These are phyloP conservation scores for Lasius fuliginosus DNA, from an alignment of 2,888 invertebrate genomes.

Conservation along the genomic window DNA sequence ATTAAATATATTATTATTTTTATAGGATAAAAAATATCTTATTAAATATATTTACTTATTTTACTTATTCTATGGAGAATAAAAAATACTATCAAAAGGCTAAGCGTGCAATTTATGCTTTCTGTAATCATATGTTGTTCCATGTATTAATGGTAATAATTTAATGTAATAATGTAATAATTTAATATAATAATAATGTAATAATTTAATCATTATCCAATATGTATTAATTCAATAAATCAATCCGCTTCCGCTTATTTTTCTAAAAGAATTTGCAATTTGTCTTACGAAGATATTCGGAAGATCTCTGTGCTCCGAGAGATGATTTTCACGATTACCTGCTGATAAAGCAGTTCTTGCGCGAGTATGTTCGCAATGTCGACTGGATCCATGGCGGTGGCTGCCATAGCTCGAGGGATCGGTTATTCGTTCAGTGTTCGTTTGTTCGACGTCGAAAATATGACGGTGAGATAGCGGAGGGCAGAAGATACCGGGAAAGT, in stretches of 20 bases:
- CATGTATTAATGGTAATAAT: not conserved
- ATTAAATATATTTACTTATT: too few species aligned
- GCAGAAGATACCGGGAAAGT: not conserved
- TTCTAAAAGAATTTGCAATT: not conserved
- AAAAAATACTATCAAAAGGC: not conserved
- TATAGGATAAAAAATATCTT: too few species aligned
- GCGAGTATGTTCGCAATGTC: conserved; percentile 95
- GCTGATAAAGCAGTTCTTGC: conserved; percentile 94
- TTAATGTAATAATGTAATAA: not conserved
- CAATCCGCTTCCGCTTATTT: not conserved
- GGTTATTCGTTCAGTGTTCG: conserved; percentile 76
- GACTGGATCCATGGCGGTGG: conserved; percentile 91
- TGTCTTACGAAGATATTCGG: not conserved
- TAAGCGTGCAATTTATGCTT: not conserved
- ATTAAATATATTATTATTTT: too few species aligned
- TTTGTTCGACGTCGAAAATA: conserved; percentile 71
- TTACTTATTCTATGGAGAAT: not conserved
- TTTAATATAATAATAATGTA: not conserved
- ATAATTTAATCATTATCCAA: not conserved
- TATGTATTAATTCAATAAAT: not conserved
- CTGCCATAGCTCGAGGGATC: conserved; percentile 78
- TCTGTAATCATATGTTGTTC: conserved; percentile 4
- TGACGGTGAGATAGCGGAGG: conserved; percentile 39
- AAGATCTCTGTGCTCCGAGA: not conserved
- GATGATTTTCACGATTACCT: conserved; percentile 87